Conservation (phyloP, 2,888 invertebrate species). For the Physocephala rufipes region DNA sequence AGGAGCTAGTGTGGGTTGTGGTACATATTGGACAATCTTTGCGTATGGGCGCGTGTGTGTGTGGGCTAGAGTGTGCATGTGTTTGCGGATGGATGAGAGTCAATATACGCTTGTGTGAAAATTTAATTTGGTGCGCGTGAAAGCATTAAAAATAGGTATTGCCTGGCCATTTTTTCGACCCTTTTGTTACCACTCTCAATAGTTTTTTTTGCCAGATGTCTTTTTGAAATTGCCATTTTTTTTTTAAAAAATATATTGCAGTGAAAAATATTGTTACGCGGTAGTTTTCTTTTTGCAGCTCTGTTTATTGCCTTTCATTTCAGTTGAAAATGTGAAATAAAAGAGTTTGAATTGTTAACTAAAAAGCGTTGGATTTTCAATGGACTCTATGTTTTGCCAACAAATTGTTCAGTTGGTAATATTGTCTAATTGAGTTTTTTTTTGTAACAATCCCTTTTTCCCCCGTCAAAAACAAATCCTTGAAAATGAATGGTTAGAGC, state of each 20-base stretch:
- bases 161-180: background rate
- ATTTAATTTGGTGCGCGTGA: constrained; percentile 24
- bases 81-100: constrained; percentile 3
- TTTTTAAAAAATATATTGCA: background rate
- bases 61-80: background rate
- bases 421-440: constrained; percentile 40
- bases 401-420: constrained; percentile 40
- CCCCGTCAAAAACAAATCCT: too few species aligned
- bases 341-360: constrained; percentile 24
- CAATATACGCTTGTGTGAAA: constrained; percentile 6
- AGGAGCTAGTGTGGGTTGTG: background rate
- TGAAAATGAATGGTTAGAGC: too few species aligned
- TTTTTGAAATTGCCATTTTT: background rate
- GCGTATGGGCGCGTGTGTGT: background rate
- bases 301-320: constrained; percentile 17
- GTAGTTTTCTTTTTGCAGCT: background rate
- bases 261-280: background rate
- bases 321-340: constrained; percentile 8
- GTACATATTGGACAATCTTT: constrained; percentile 7
- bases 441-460: background rate
- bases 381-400: background rate
- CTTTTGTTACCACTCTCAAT: constrained; percentile 3
- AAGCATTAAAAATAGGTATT: constrained; percentile 5
- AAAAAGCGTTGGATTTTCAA: background rate
- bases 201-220: background rate